A percentile compares a stretch with the other conserved stretches of the same genome.
Conservation (phyloP, 2,888 invertebrate species). For the Antitype chi region DNA sequence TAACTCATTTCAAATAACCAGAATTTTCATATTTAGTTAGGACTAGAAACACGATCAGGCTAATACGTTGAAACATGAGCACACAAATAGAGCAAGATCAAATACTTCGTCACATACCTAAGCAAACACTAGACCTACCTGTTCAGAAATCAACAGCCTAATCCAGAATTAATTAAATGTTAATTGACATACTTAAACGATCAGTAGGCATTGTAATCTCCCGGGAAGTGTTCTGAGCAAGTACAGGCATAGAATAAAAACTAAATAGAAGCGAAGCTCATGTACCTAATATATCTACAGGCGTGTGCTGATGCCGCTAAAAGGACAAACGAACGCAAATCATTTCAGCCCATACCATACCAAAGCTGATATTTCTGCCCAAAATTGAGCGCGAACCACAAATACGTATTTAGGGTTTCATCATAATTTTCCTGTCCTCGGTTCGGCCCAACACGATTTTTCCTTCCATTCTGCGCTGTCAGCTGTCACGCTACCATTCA, state of each 20-base stretch:
- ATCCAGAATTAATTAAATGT: slow-evolving; percentile 59
- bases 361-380: background rate
- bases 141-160: slow-evolving; percentile 44
- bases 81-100: slow-evolving; percentile 10
- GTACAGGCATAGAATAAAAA: slow-evolving; percentile 13
- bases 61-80: background rate
- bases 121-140: slow-evolving; percentile 16
- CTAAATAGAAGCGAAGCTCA: background rate
- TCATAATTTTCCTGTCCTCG: no score
- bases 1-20: background rate
- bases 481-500: no score
- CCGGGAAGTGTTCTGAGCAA: slow-evolving; percentile 35
- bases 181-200: slow-evolving; percentile 51
- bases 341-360: no score
- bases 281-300: background rate
- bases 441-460: no score
- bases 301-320: background rate
- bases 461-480: no score
- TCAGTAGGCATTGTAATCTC: slow-evolving; percentile 53
- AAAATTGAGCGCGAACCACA: background rate
- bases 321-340: background rate
- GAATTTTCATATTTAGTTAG: background rate
- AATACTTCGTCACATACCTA: slow-evolving; percentile 19
- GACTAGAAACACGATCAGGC: background rate
- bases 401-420: background rate